phyloP scores from a whole-genome alignment of 2,888 invertebrate species.

The Pyrrhosoma nymphula region DNA sequence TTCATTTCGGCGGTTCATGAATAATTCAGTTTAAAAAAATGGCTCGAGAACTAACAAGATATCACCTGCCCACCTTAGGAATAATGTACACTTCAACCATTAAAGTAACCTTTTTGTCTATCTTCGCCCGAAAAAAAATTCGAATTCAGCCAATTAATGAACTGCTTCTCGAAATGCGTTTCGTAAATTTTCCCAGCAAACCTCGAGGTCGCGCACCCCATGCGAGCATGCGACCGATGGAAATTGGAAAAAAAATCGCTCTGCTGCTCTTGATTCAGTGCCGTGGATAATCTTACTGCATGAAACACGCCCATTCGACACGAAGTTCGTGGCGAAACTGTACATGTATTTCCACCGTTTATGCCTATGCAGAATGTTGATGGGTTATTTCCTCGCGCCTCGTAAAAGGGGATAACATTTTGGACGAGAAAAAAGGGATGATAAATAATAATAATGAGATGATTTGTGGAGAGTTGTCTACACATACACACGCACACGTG shows the following conservation, averaged over 20 bases:
- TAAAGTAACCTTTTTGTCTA: background rate
- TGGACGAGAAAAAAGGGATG: background rate
- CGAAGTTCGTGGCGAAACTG: background rate
- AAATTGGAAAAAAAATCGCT: background rate
- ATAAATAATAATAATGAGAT: background rate
- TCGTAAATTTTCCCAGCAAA: background rate
- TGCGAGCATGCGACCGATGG: too few relatives aligned
- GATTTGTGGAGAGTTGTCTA: background rate
- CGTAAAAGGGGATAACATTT: background rate
- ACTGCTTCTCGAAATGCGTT: background rate
- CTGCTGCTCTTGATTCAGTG: background rate
- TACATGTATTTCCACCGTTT: background rate
- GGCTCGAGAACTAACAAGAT: background rate
- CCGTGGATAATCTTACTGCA: background rate
- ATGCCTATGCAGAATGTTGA: background rate
- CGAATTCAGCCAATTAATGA: background rate
- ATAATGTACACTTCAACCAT: background rate
- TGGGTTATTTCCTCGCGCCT: background rate
- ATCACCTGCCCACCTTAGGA: background rate
- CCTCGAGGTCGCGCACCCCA: background rate
- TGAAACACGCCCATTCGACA: background rate
- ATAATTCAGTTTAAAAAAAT: background rate
- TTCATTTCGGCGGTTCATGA: background rate
- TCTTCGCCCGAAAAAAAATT: background rate
- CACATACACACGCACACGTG: too few relatives aligned